phyloP scores from a whole-genome alignment of 2,113 vertebrate genomes.

The Phocoena sinus region DNA sequence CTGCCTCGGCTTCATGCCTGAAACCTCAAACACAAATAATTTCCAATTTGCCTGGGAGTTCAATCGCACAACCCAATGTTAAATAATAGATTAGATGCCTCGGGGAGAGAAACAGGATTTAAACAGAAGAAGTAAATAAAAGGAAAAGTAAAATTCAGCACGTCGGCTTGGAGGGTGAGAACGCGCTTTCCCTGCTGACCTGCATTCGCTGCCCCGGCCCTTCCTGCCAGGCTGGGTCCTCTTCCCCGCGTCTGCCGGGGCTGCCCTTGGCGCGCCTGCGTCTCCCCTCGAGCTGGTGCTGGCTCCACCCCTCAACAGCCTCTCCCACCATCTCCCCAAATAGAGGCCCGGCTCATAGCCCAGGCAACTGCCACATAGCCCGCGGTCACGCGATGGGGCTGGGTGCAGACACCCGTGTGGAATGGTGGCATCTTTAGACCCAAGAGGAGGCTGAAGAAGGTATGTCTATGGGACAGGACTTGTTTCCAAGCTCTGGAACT shows the following conservation, averaged over 20 bases:
- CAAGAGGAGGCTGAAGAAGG: background rate
- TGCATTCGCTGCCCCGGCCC: rapidly evolving
- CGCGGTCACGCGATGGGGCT: no score
- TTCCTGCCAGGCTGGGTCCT: rapidly evolving
- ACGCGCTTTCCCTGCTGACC: background rate
- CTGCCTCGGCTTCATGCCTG: constrained; percentile 46
- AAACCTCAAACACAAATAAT: constrained; percentile 61
- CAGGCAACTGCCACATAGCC: rapidly evolving
- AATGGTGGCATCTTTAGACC: background rate
- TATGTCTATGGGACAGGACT: background rate
- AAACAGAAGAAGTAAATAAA: constrained; percentile 76
- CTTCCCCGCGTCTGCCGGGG: background rate
- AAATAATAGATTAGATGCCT: constrained; percentile 76
- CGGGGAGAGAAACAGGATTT: constrained; percentile 72
- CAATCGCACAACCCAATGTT: constrained; percentile 71
- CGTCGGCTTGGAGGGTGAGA: background rate
- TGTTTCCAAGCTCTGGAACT: background rate
- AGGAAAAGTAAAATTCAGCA: constrained; percentile 66
- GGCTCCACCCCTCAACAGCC: background rate
- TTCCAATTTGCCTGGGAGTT: constrained; percentile 74
- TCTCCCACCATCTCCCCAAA: background rate
- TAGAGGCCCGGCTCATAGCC: background rate
- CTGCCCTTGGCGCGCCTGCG: rapidly evolving
- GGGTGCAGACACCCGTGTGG: background rate
- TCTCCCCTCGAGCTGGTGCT: background rate